Percentiles rank a stretch among this genome's conserved stretches.
Evolutionary conservation across 1,140 invertebrate genomes (phyloP).

Genomic region (Archivesica marissinica): DNA sequence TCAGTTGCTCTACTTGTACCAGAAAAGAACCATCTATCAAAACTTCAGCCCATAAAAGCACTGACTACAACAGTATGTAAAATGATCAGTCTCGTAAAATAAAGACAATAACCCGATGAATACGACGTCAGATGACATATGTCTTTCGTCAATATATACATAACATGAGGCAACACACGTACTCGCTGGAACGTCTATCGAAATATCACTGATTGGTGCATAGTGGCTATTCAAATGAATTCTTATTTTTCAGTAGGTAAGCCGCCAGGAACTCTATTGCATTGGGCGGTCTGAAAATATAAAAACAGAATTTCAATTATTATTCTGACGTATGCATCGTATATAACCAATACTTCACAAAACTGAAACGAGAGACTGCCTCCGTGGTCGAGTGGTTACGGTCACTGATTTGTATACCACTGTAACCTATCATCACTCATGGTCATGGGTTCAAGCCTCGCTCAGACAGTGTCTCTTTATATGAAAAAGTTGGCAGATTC

Average conservation of each 20-base stretch:
- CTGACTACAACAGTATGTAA: not conserved
- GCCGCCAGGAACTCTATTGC: slow-evolving; percentile 97
- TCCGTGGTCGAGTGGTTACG: no score
- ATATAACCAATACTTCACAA: no score
- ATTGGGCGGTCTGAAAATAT: slow-evolving; percentile 90
- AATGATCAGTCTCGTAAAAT: slow-evolving; percentile 63
- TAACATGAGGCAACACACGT: not conserved
- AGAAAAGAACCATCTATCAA: not conserved
- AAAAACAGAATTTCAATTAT: slow-evolving; percentile 43
- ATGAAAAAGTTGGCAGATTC: no score
- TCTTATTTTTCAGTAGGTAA: slow-evolving; percentile 96
- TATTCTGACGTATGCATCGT: no score
- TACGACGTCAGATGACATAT: not conserved
- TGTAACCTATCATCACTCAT: no score
- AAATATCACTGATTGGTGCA: slow-evolving; percentile 58
- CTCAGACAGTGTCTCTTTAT: no score
- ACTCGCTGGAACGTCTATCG: slow-evolving; percentile 44
- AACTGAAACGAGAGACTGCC: no score
- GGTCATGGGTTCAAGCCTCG: no score
- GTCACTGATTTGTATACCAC: no score
- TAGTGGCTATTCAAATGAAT: slow-evolving; percentile 88
- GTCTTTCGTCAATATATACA: slow-evolving; percentile 31
- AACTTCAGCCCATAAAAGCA: not conserved
- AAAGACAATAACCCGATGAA: slow-evolving; percentile 61
- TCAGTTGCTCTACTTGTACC: not conserved